Conservation (phyloP, 1,140 invertebrate genomes). For the Microplitis demolitor region DNA sequence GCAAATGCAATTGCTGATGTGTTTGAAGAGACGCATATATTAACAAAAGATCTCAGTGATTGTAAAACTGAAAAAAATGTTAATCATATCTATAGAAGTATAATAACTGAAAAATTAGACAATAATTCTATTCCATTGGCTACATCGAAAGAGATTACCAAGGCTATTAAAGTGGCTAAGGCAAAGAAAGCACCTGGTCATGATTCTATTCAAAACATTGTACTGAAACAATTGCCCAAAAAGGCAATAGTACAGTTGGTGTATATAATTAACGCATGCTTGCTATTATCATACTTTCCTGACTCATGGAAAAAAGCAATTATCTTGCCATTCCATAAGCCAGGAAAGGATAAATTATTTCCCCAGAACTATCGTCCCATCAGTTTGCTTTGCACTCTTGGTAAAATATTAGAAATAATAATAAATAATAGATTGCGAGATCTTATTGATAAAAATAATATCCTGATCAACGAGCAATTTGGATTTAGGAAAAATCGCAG, state of each 20-base stretch:
- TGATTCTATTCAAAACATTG: conserved; percentile 38
- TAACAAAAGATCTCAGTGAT: conserved; percentile 1
- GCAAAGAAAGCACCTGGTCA: conserved; percentile 41
- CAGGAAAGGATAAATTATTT: too few relatives aligned
- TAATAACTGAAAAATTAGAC: neutral
- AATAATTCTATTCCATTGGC: neutral
- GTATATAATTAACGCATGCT: conserved; percentile 9
- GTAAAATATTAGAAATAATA: too few relatives aligned
- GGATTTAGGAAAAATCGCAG: too few relatives aligned
- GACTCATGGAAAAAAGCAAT: too few relatives aligned
- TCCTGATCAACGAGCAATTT: too few relatives aligned
- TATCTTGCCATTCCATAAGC: too few relatives aligned
- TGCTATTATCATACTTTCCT: too few relatives aligned
- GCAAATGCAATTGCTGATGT: conserved; percentile 15
- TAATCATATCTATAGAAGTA: neutral
- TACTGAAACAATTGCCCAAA: conserved; percentile 40
- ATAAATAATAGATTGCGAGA: too few relatives aligned
- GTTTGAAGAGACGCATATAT: conserved; percentile 16
- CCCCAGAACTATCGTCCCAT: too few relatives aligned
- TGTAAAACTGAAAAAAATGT: neutral
- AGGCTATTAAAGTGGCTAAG: conserved; percentile 11
- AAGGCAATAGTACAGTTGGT: conserved; percentile 34
- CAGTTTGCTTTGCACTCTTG: too few relatives aligned
- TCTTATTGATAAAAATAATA: too few relatives aligned
- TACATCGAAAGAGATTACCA: conserved; percentile 3